Conservation (phyloP, 2,888 invertebrate genomes). For the Pogonocherus hispidulus region DNA sequence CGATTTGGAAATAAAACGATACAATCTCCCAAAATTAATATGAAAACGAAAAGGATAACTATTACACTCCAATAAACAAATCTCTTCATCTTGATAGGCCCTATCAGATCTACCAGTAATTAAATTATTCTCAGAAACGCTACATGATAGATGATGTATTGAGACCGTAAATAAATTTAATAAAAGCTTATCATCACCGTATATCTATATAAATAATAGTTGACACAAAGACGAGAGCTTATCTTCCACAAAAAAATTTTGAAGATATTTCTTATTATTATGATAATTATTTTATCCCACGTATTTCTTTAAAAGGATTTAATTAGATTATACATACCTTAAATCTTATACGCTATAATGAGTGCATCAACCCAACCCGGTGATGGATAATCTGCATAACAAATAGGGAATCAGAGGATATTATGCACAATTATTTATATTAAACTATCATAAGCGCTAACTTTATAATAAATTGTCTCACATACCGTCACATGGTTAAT, state of each 20-base stretch:
- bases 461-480: no score
- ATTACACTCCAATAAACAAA: slow-evolving; percentile 34
- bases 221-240: slow-evolving; percentile 22
- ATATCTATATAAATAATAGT: slow-evolving; percentile 17
- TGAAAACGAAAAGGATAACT: slow-evolving; percentile 29
- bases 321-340: background rate
- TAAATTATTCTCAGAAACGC: slow-evolving; percentile 33
- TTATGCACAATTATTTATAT: no score
- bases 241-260: slow-evolving; percentile 12
- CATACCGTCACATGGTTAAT: no score
- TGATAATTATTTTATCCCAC: slow-evolving; percentile 6
- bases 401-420: no score
- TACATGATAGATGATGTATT: slow-evolving; percentile 30
- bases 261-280: slow-evolving; percentile 3
- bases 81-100: slow-evolving; percentile 30
- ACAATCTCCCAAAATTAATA: slow-evolving; percentile 27
- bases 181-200: slow-evolving; percentile 20
- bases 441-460: no score
- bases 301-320: background rate
- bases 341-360: no score
- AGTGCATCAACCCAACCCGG: no score
- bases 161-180: slow-evolving; percentile 29
- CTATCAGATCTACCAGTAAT: slow-evolving; percentile 31
- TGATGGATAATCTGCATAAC: no score
- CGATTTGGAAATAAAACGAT: slow-evolving; percentile 14